Evolutionary conservation across 64 coral and sea anemone genomes (phyloP), one percentile per base, ranked within the genome.

Genomic region (Catalaphyllia jardinei): DNA sequence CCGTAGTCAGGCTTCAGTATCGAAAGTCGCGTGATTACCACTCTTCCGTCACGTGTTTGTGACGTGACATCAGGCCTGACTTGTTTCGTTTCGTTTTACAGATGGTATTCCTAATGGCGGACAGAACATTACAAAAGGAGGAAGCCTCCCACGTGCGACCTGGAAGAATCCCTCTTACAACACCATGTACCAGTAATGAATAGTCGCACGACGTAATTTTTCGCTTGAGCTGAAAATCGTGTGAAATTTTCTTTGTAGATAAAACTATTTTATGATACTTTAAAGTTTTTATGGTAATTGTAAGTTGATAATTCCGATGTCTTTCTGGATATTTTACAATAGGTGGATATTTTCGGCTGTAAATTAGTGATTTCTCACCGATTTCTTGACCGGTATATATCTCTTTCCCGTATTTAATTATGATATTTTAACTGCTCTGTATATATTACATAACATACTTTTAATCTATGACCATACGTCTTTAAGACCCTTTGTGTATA

Each of bases 61-160:
- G 0, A 10, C 65, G 24, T 31, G 28, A 13, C 33, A 61, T 72
- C 73, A 31, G 65, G 4, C 18, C 33, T 57, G 60, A 24, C 20
- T 62, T 12, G 22, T 31, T 67, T 33, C 18, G 52, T 12, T 83
- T 35, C 73, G 8, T 51, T 25, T 55, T 84, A 78, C 65, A 39
- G 76, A 73, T 65, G 87, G 79, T 4, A 93, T 93, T 28, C 92
- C 87, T 8, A 93, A 93, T 35, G 92, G 92, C 19, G 92, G 92
- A 77, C 87, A 89, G 33, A 83, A 59, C 2, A 89, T 93, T 71
- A 2, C 62, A 22, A 85, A 85, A 29, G 63, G 81, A 13, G 81
- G 81, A 49, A 85, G 62, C 35, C 19, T 85, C 12, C 81, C 81
- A 4, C 81, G 81, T 0, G 38, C 42, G 49, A 15, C 38, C 1